Evolutionary conservation across 2,113 vertebrate species (phyloP).

Genomic region (Butastur rufipennis): DNA sequence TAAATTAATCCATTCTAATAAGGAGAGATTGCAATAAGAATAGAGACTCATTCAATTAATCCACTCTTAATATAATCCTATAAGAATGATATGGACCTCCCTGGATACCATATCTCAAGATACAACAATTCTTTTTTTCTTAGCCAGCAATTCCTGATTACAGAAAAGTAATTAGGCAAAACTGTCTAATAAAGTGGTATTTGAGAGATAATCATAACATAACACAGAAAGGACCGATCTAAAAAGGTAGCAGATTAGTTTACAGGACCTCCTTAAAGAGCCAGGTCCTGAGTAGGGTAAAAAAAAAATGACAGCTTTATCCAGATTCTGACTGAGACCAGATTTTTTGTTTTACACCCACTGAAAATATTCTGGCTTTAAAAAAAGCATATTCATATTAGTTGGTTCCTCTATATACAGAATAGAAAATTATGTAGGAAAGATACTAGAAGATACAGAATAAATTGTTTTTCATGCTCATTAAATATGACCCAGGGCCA

Average conservation of each 20-base stretch:
- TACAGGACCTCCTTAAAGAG: neutral
- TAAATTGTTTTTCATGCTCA: neutral
- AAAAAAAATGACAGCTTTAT: neutral
- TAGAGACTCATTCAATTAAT: slow-evolving; percentile 53
- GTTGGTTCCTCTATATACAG: neutral
- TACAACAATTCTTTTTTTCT: slow-evolving; percentile 51
- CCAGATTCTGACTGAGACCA: neutral
- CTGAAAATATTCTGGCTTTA: neutral
- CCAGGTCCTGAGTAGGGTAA: neutral
- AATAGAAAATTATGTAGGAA: neutral
- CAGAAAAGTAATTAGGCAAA: slow-evolving; percentile 69
- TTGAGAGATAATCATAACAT: slow-evolving; percentile 50
- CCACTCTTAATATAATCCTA: slow-evolving; percentile 67
- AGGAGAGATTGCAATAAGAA: slow-evolving; percentile 61
- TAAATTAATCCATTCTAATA: slow-evolving; percentile 70
- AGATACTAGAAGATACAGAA: slow-evolving; percentile 3
- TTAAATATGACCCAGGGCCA: neutral
- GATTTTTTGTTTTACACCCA: neutral
- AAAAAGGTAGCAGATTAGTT: neutral
- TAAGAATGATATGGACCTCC: slow-evolving; percentile 53
- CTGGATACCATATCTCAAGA: slow-evolving; percentile 42
- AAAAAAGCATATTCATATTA: neutral
- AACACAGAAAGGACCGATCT: neutral
- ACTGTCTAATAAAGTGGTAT: slow-evolving; percentile 62
- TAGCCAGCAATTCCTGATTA: slow-evolving; percentile 55